A percentile compares a stretch with the other conserved stretches of the same genome.
phyloP scores from a whole-genome alignment of 1,140 invertebrate genomes.

The Papilio glaucus region DNA sequence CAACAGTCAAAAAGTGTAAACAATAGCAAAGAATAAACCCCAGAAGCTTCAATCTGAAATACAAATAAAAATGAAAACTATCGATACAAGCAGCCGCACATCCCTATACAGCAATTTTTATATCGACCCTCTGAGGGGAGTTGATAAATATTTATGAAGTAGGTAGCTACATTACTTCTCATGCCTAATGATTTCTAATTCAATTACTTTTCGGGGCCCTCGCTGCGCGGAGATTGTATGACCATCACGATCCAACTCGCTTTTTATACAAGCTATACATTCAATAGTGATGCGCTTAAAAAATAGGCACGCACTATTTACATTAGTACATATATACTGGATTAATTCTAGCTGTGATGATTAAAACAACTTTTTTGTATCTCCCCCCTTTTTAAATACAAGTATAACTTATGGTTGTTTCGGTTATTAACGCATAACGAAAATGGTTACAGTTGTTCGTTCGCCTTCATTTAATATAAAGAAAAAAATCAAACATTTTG shows the following conservation, averaged over 20 bases:
- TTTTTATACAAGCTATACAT: not conserved
- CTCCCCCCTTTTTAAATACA: too few species aligned
- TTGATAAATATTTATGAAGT: constrained; percentile 45
- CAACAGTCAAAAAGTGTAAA: too few species aligned
- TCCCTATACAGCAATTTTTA: constrained; percentile 48
- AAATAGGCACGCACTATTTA: too few species aligned
- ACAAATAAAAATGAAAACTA: not conserved
- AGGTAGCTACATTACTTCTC: constrained; percentile 40
- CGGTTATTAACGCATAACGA: too few species aligned
- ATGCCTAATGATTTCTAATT: constrained; percentile 47
- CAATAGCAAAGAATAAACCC: too few species aligned
- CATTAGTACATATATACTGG: too few species aligned
- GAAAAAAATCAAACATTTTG: too few species aligned
- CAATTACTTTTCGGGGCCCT: constrained; percentile 35
- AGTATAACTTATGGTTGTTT: too few species aligned
- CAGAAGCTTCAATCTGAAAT: not conserved
- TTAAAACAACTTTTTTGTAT: too few species aligned
- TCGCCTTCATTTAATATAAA: too few species aligned
- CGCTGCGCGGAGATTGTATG: not conserved
- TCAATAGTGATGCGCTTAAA: not conserved
- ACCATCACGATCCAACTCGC: not conserved
- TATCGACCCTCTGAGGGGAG: constrained; percentile 28
- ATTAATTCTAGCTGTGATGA: too few species aligned
- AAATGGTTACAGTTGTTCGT: too few species aligned
- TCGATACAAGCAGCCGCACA: constrained; percentile 20